Evolutionary conservation across 2,113 vertebrate species (phyloP).

Genomic region (Anoplopoma fimbria): DNA sequence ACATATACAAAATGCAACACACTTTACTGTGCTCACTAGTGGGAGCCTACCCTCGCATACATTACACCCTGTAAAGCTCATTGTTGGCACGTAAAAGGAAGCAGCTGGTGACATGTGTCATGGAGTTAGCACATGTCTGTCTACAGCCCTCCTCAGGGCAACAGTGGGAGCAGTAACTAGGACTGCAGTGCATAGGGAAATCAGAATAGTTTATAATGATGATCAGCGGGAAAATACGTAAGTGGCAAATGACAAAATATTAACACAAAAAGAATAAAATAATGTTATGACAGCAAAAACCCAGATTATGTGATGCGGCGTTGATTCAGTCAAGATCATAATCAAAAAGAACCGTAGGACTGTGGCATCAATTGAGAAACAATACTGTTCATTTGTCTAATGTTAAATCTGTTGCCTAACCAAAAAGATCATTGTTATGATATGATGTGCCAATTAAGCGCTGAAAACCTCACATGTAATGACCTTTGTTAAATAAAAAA

Average conservation of each 20-base stretch:
- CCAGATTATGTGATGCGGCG: neutral
- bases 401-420: neutral
- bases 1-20: neutral
- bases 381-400: neutral
- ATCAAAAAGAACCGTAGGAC: neutral
- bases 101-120: constrained; percentile 18
- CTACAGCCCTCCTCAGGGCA: neutral
- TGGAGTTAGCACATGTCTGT: neutral
- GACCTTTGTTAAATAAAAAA: constrained; percentile 16
- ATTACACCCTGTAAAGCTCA: constrained; percentile 2
- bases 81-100: constrained; percentile 15
- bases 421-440: neutral
- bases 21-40: neutral
- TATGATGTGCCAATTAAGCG: neutral
- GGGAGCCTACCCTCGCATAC: neutral
- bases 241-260: neutral
- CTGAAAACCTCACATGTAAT: constrained; percentile 15
- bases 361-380: neutral
- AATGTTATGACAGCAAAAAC: neutral
- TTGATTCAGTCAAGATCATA: neutral
- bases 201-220: neutral
- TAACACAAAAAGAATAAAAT: neutral
- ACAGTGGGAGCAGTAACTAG: constrained; percentile 1
- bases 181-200: neutral
- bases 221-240: neutral